Evolutionary conservation across 37 sponge, comb jelly and placozoan species (phyloP).

Genomic region (Spongia lamella): DNA sequence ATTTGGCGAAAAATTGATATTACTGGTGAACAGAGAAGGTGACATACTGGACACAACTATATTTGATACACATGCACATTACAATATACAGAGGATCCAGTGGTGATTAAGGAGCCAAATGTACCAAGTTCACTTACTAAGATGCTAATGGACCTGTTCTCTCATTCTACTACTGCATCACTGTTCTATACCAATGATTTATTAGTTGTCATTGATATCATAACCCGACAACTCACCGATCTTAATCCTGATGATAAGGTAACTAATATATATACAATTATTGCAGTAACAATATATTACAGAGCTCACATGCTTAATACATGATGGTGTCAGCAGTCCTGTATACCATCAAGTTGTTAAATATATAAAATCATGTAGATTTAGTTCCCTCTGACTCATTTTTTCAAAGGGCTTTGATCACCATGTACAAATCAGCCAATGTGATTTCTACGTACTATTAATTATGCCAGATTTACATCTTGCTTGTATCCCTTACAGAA

Average conservation of each 20-base stretch:
- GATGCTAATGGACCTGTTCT: constrained; percentile 73
- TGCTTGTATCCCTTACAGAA: constrained; percentile 24
- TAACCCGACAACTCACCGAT: constrained; percentile 69
- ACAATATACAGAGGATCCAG: constrained; percentile 73
- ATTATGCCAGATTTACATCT: no score
- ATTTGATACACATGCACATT: neutral
- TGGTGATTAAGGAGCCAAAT: constrained; percentile 60
- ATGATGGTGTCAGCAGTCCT: neutral
- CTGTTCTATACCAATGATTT: constrained; percentile 85
- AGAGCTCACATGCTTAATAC: neutral
- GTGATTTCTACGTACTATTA: no score
- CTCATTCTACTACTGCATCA: constrained; percentile 38
- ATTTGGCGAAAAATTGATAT: constrained; percentile 85
- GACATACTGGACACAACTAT: neutral
- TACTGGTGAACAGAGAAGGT: constrained; percentile 85
- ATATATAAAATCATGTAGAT: neutral
- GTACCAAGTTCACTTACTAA: constrained; percentile 77
- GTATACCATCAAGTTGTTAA: neutral
- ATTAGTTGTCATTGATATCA: constrained; percentile 80
- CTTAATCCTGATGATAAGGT: constrained; percentile 67
- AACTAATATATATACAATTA: neutral
- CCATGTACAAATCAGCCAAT: no score
- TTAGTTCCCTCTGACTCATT: neutral
- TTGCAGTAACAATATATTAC: neutral
- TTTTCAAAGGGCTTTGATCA: no score